Evolutionary conservation across 2,113 vertebrate species (phyloP), one percentile per base, ranked within the genome.

Genomic region (Aptenodytes patagonicus): DNA sequence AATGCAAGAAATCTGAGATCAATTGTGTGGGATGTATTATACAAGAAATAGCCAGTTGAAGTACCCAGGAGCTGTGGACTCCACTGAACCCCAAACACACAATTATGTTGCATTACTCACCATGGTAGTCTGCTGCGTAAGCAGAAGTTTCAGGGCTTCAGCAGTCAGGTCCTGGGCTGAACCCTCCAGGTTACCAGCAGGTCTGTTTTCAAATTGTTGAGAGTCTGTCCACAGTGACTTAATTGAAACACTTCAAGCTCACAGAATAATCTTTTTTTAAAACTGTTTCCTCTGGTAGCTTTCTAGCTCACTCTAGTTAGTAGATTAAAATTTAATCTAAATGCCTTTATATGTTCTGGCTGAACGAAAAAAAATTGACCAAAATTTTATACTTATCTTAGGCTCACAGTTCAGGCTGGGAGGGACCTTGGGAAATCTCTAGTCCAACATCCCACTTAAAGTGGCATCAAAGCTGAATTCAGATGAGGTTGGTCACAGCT

Each of bases 71-170:
- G 55, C 55, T 10, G 17, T 6, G 21, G 55, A 24, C 25, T 32
- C 17, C 24, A 10, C 69, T 62, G 54, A 28, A 1, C 31, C 26
- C 55, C 69, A 49, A 8, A 6, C 14, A 19, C 36, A 25, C 34
- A 17, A 5, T 28, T 12, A 9, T 1, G 4, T 3, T 15, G 18
- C n/a, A 3, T 17, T 36, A 7, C n/a, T 36, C 34, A 17, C 16
- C 34, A 6, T 7, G 5, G 38, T 3, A 47, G 20, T 9, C 71
- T 31, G 21, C 69, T 22, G 7, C 6, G 2, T 17, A 9, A 31
- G 18, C 28, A 55, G 31, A 62, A 36, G 22, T 17, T 24, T 8
- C 2, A 26, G 42, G 29, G 17, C 34, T 54, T 52, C 26, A 32
- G 65, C 42, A 58, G 32, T 44, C 75, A 38, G 28, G 25, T n/a